Conservation (phyloP, 2,113 vertebrate genomes). For the Campylorhamphus procurvoides region DNA sequence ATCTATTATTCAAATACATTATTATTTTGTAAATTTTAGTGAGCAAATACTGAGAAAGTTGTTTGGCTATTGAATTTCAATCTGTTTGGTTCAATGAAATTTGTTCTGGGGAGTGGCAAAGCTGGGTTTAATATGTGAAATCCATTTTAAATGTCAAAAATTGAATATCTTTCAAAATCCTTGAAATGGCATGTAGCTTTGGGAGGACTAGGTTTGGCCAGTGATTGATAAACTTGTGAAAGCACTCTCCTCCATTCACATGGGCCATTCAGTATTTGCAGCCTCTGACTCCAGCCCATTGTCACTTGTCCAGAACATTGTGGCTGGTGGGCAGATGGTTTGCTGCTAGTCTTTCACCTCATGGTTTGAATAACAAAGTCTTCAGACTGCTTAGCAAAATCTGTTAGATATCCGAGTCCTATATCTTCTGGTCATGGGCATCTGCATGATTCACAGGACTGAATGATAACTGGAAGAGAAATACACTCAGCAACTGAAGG, state of each 20-base stretch:
- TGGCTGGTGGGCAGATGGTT: background rate
- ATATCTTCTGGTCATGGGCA: background rate
- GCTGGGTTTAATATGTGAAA: background rate
- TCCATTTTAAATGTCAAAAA: background rate
- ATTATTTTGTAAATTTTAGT: background rate
- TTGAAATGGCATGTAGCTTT: background rate
- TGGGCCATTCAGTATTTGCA: background rate
- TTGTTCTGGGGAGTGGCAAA: background rate
- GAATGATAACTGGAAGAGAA: background rate
- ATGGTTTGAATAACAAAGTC: slow-evolving; percentile 22
- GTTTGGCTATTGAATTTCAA: background rate
- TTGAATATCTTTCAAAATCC: background rate
- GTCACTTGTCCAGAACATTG: background rate
- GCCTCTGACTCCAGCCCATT: background rate
- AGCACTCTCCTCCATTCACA: background rate
- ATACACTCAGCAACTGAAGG: background rate
- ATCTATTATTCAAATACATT: background rate
- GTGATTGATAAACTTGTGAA: background rate
- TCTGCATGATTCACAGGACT: background rate
- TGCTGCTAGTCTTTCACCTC: slow-evolving; percentile 9
- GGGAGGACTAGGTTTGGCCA: background rate
- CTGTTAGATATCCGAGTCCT: background rate
- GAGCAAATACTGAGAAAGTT: background rate
- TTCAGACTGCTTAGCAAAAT: background rate
- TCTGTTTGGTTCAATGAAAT: background rate